Evolutionary conservation across 1,140 invertebrate species (phyloP), one percentile per base, ranked within the genome.

Genomic region (Euura saliciscinereae): DNA sequence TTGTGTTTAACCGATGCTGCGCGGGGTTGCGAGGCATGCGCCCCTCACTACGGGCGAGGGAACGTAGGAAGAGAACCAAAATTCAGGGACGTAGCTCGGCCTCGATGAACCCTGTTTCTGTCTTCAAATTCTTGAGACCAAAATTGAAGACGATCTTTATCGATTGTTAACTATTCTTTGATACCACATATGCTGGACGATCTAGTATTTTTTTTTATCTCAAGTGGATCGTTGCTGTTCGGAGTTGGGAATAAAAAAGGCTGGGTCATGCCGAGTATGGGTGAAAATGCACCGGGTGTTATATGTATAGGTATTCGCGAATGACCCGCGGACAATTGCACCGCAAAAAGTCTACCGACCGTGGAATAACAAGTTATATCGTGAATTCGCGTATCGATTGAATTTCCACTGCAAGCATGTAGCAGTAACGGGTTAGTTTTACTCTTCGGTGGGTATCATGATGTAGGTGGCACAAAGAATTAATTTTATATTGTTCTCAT

Each of bases 1-100:
- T 65, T 71, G 8, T 59, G 73, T 74, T 46, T 73, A 79, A 77
- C 77, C 77, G 76, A 81, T 80, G 81, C 66, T 75, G 78, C 75
- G 75, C 77, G 70, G 72, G 74, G 74, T 51, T 6, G 46, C 44
- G 43, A 76, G 64, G 71, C 75, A 76, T 76, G 75, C 75, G 75
- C 75, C 64, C 69, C 13, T 45, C 28, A 42, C 8, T 11, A 67
- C 42, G 42, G 28, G 43, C 66, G 28, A 44, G 42, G 66, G 66
- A 67, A 67, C 66, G 66, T 67, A 44, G 43, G 66, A 67, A 71
- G 71, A 70, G 74, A 66, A 65, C 28, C 45, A 72, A 73, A 74
- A 73, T 70, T 71, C 72, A 76, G 73, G 75, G 65, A 43, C 73
- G 73, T 69, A 59, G 51, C 51, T 59, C 51, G 13, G 51, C 3